Percentiles rank a stretch among this genome's conserved stretches.
Evolutionary conservation across 2,888 invertebrate species (phyloP).

Genomic region (Synergus umbraculus): DNA sequence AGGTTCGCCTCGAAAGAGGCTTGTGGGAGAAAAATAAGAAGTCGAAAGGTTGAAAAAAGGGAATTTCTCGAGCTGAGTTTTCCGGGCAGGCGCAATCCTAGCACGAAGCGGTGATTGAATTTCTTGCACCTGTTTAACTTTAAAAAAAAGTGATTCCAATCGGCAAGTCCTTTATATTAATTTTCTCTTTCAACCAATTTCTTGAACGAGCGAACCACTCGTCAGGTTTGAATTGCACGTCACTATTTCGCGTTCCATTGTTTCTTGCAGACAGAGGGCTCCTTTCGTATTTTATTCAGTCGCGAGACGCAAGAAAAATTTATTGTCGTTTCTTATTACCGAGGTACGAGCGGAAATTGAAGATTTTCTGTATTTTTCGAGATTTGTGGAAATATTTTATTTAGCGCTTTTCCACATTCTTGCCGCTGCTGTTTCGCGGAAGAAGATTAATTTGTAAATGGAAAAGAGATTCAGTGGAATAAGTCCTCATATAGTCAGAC

Average conservation of each 20-base stretch:
- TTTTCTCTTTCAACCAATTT: constrained; percentile 18
- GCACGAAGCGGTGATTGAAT: constrained; percentile 36
- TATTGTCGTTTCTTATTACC: neutral
- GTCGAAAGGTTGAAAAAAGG: constrained; percentile 8
- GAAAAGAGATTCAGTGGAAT: neutral
- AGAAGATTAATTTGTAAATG: neutral
- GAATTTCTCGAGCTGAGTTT: constrained; percentile 32
- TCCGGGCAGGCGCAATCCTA: neutral
- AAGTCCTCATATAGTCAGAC: constrained; percentile 1
- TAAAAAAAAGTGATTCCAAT: constrained; percentile 9
- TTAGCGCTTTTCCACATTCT: neutral
- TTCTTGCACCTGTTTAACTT: constrained; percentile 35
- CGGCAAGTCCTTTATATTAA: constrained; percentile 35
- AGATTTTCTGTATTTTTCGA: neutral
- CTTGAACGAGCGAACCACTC: neutral
- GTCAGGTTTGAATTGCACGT: neutral
- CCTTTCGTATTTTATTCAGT: constrained; percentile 27
- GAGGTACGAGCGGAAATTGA: neutral
- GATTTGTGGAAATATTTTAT: neutral
- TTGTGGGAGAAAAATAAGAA: neutral
- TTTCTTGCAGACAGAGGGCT: constrained; percentile 10
- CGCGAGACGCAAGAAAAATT: neutral
- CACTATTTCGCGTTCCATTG: constrained; percentile 10
- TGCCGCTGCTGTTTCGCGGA: neutral
- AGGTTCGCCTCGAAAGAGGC: constrained; percentile 26